Base-by-base conservation (phyloP, 2,797 vertebrate species). In the Amniataba percoides region DNA sequence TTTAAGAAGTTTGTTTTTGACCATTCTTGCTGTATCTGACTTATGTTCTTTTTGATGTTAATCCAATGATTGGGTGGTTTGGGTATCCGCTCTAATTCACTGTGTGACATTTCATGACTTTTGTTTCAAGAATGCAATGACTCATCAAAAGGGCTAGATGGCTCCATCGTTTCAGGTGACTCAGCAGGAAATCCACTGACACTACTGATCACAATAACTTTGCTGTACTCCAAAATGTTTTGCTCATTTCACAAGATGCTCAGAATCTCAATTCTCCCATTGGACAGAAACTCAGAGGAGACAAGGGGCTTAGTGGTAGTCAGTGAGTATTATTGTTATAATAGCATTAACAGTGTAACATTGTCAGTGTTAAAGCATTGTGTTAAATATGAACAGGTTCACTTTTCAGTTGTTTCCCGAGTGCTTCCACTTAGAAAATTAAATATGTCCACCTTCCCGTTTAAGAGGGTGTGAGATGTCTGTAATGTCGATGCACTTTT, bases 1-100 rank as follows among this genome's bases (percentile, higher is more conserved):
- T 90, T 92, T 86, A 48, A 89, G 91, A 80, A 18, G 43, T 79
- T 91, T 89, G 85, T 90, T 93, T 91, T 90, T 82, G 70, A 83
- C 86, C 69, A 52, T 81, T 85, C 89, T 80, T 83, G 23, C 78
- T 87, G 77, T 55, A 66, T 77, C 76, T 76, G 69, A 92, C 78
- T 90, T 82, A 81, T 72, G 74, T 67, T 79, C 45, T 70, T 80
- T 86, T 86, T 91, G 89, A 89, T 87, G 93, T 85, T 76, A 83
- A 88, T 80, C 77, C 79, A 86, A 76, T 90, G 82, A 93, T 83
- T 83, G 68, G 31, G 78, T 79, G 83, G 78, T 82, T 87, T 79
- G 84, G 59, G 77, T 68, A 73, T 77, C 74, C 69, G 23, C 81
- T 87, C 74, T 76, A 78, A 86, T 87, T 89, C 82, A 83, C 62